phyloP scores from a whole-genome alignment of 2,797 vertebrate genomes.

The Xenopus petersii region DNA sequence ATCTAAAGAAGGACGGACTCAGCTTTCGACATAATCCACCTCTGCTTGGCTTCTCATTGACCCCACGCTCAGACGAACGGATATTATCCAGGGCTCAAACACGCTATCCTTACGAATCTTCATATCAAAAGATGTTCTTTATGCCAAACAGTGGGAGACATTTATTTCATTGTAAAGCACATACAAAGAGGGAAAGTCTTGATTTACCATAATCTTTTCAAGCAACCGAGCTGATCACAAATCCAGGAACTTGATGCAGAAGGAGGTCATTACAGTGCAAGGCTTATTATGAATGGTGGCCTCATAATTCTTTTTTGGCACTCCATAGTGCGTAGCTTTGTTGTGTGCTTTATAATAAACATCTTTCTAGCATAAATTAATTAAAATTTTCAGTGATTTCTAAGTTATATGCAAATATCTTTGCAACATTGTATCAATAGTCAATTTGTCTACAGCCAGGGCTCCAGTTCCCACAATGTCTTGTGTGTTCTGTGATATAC shows the following conservation, averaged over 20 bases:
- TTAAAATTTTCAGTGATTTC: too few species aligned
- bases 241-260: not conserved
- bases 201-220: conserved; percentile 42
- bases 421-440: too few species aligned
- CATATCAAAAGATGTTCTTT: conserved; percentile 29
- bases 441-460: too few species aligned
- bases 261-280: conserved; percentile 11
- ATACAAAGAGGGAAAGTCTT: conserved; percentile 24
- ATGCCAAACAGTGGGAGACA: not conserved
- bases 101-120: conserved; percentile 23
- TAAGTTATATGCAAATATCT: too few species aligned
- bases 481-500: too few species aligned
- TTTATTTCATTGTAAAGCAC: conserved; percentile 42
- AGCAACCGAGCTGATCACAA: conserved; percentile 24
- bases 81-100: conserved; percentile 16
- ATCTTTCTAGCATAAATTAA: too few species aligned
- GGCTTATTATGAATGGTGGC: not conserved
- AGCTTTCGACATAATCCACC: not conserved
- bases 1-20: not conserved
- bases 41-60: conserved; percentile 39
- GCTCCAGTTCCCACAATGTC: too few species aligned
- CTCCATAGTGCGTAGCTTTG: too few species aligned
- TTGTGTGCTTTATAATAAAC: too few species aligned
- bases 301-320: too few species aligned
- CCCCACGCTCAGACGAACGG: conserved; percentile 7